phyloP scores from a whole-genome alignment of 2,888 invertebrate species.

The Rotaria magnacalcarata region DNA sequence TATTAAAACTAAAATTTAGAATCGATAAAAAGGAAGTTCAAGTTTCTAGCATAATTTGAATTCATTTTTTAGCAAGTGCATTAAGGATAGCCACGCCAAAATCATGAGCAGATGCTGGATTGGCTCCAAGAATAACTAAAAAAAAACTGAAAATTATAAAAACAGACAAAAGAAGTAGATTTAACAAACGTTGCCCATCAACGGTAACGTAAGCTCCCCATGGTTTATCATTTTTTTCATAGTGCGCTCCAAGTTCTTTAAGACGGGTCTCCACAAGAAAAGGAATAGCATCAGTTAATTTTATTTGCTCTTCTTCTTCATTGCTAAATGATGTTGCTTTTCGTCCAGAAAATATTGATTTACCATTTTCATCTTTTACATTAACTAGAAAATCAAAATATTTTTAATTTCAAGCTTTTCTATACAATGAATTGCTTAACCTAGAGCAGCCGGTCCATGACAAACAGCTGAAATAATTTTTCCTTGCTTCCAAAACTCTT shows the following conservation, averaged over 20 bases:
- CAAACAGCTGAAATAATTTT: constrained; percentile 51
- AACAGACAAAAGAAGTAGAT: no score
- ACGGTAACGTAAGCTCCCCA: neutral
- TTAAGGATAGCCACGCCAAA: no score
- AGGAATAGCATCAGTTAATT: constrained; percentile 49
- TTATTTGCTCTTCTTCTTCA: constrained; percentile 50
- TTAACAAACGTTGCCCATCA: neutral
- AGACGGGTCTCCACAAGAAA: constrained; percentile 51
- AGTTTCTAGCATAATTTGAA: no score
- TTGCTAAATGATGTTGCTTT: constrained; percentile 51
- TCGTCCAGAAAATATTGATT: constrained; percentile 49
- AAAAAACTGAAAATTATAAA: neutral
- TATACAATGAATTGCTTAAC: neutral
- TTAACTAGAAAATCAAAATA: constrained; percentile 47
- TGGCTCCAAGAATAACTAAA: neutral
- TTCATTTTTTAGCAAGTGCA: no score
- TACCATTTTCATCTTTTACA: constrained; percentile 49
- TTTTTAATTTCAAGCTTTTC: no score
- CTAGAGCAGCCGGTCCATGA: constrained; percentile 50
- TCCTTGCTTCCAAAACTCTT: constrained; percentile 49
- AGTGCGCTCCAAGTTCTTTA: constrained; percentile 49
- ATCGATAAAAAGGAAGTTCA: no score
- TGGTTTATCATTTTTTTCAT: constrained; percentile 38
- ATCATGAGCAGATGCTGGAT: no score
- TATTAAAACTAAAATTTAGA: no score